Evolutionary conservation across 2,113 vertebrate species (phyloP).

Genomic region (Lucifuga dentata): DNA sequence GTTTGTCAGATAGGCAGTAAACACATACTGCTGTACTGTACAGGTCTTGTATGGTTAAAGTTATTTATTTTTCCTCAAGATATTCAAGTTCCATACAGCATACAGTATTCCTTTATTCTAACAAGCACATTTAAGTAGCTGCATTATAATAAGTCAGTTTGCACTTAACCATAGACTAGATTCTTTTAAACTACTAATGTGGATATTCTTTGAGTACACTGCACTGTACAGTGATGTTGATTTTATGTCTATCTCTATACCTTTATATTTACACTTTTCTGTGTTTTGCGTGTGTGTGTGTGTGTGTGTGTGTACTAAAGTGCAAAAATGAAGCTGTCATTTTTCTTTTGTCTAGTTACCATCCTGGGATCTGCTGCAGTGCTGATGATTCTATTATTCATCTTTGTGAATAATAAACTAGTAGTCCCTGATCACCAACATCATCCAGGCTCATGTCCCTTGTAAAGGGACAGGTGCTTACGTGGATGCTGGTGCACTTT

Average conservation of each 20-base stretch:
- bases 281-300: slow-evolving; percentile 1
- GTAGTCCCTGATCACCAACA: slow-evolving; percentile 1
- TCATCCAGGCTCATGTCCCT: neutral
- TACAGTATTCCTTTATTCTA: neutral
- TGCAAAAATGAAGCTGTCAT: neutral
- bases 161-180: too few species aligned
- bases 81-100: neutral
- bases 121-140: neutral
- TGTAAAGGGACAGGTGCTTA: slow-evolving; percentile 2
- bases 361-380: slow-evolving; percentile 31
- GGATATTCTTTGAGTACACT: too few species aligned
- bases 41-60: too few species aligned
- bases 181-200: too few species aligned
- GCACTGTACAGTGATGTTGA: too few species aligned
- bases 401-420: slow-evolving; percentile 52
- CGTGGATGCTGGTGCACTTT: neutral
- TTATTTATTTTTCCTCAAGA: slow-evolving; percentile 1
- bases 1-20: slow-evolving; percentile 4
- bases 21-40: too few species aligned
- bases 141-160: too few species aligned
- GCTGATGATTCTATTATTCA: slow-evolving; percentile 38
- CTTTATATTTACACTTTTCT: too few species aligned
- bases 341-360: slow-evolving; percentile 18
- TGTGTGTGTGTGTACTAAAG: neutral
- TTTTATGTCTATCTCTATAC: too few species aligned